Evolutionary conservation across 2,888 invertebrate species (phyloP).

Genomic region (Dynastes grantii): DNA sequence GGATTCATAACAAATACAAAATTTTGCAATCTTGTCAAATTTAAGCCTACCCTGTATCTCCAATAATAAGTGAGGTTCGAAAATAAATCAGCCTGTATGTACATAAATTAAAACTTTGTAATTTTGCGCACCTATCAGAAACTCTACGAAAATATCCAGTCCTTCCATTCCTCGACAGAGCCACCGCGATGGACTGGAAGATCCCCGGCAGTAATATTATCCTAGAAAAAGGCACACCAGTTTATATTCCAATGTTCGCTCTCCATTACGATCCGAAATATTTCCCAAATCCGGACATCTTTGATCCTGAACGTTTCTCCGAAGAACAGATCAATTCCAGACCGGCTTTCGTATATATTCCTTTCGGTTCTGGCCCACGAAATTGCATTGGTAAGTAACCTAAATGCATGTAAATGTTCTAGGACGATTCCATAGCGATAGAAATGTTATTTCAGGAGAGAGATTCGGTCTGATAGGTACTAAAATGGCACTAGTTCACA

Average conservation of each 20-base stretch:
- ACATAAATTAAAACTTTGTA: too few species aligned
- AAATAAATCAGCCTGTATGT: too few species aligned
- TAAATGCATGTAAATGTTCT: conserved; percentile 39
- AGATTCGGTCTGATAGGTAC: conserved; percentile 66
- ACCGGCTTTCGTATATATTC: conserved; percentile 55
- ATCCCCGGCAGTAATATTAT: conserved; percentile 59
- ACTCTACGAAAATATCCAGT: conserved; percentile 69
- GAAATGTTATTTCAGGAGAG: conserved; percentile 64
- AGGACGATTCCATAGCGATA: conserved; percentile 64
- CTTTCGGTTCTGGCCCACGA: conserved; percentile 58
- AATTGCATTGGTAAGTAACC: conserved; percentile 56
- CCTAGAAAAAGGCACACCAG: conserved; percentile 65
- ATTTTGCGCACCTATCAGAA: conserved; percentile 60
- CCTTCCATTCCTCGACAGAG: conserved; percentile 63
- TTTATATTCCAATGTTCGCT: conserved; percentile 65
- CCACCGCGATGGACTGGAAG: conserved; percentile 61
- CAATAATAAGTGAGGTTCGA: too few species aligned
- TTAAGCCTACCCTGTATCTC: too few species aligned
- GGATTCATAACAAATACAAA: too few species aligned
- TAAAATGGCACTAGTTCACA: conserved; percentile 65
- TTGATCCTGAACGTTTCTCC: conserved; percentile 67
- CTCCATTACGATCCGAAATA: conserved; percentile 66
- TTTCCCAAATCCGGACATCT: conserved; percentile 67
- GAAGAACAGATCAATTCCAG: conserved; percentile 59
- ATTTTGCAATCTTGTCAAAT: too few species aligned